Conservation (phyloP, 2,888 invertebrate genomes). For the Orthosia cruda region DNA sequence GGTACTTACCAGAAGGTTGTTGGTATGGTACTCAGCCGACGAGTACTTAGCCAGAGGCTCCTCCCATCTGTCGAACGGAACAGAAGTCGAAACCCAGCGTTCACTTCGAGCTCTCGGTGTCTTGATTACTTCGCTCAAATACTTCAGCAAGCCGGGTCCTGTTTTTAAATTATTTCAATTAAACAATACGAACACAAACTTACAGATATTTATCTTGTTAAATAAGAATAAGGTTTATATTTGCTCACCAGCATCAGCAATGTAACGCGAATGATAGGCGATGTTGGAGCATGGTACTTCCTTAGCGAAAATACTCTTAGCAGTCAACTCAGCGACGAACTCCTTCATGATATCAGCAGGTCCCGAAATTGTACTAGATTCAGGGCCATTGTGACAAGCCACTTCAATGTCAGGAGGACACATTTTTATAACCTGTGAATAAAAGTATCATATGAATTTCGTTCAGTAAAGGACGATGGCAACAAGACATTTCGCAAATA, state of each 20-base stretch:
- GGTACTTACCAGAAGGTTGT: slow-evolving; percentile 60
- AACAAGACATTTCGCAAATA: too few species aligned
- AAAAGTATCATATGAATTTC: slow-evolving; percentile 68
- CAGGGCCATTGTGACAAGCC: slow-evolving; percentile 95
- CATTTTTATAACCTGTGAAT: too few species aligned
- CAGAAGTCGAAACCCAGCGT: too few species aligned
- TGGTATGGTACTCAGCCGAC: slow-evolving; percentile 22
- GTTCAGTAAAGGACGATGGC: too few species aligned
- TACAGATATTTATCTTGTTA: background rate
- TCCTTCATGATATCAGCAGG: too few species aligned
- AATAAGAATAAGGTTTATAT: background rate
- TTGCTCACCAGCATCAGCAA: slow-evolving; percentile 90
- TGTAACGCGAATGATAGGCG: slow-evolving; percentile 97
- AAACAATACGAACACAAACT: background rate
- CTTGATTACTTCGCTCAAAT: slow-evolving; percentile 92
- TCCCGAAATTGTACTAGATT: slow-evolving; percentile 92
- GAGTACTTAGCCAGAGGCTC: slow-evolving; percentile 24
- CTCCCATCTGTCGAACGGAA: too few species aligned
- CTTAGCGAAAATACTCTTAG: slow-evolving; percentile 83
- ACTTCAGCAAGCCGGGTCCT: slow-evolving; percentile 89
- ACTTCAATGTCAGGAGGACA: slow-evolving; percentile 93
- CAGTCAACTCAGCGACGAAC: too few species aligned
- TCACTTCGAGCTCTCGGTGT: slow-evolving; percentile 79
- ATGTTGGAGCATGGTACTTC: slow-evolving; percentile 94
- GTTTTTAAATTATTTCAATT: background rate